phyloP scores from a whole-genome alignment of 2,797 vertebrate species.

The Eremophila alpestris region DNA sequence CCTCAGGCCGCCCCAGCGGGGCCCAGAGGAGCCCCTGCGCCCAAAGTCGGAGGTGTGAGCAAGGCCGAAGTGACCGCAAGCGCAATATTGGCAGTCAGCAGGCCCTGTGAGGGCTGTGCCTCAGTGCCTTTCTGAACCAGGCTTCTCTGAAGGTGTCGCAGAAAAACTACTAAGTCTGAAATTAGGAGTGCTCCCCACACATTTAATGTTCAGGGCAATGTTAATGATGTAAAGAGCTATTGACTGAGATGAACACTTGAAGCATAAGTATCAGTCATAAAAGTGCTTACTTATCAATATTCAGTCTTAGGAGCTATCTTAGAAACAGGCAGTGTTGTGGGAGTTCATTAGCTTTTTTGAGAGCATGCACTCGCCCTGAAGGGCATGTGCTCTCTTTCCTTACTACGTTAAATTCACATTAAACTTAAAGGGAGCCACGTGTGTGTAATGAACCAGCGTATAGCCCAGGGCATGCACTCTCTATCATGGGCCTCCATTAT shows the following conservation, averaged over 20 bases:
- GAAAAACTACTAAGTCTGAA: neutral
- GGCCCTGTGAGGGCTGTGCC: neutral
- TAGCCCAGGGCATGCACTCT: neutral
- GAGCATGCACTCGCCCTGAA: neutral
- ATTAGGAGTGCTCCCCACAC: neutral
- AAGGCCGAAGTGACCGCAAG: neutral
- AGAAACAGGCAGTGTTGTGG: neutral
- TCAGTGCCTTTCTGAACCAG: accelerated
- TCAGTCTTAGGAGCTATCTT: neutral
- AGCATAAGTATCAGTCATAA: neutral
- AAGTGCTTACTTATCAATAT: neutral
- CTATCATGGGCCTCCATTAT: neutral
- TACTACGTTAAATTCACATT: neutral
- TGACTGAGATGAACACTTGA: neutral
- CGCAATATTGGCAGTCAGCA: accelerated
- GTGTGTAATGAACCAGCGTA: neutral
- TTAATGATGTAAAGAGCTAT: neutral
- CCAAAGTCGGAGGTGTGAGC: neutral
- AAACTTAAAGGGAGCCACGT: neutral
- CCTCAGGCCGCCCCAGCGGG: too few relatives aligned
- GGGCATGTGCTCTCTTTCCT: neutral
- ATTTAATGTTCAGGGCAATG: neutral
- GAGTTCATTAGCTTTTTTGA: neutral
- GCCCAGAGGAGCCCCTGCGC: neutral
- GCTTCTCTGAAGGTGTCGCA: neutral